phyloP scores from a whole-genome alignment of 2,113 vertebrate species.

The Cranoglanis bouderius region DNA sequence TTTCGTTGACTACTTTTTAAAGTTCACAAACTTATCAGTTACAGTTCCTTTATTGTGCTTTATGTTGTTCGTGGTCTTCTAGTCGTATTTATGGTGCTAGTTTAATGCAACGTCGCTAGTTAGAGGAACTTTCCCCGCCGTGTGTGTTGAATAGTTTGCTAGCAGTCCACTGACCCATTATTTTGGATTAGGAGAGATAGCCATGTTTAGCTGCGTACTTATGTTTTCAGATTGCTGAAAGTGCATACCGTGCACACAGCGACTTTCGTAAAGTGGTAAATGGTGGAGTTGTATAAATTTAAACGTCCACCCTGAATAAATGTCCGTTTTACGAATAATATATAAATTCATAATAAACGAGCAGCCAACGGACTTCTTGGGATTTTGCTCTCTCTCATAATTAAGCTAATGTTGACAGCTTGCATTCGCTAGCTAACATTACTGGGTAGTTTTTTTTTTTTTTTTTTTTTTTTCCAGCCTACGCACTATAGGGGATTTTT shows the following conservation, averaged over 20 bases:
- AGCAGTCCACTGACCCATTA: not conserved
- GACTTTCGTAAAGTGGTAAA: not conserved
- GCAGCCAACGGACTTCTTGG: too few species aligned
- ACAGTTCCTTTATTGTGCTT: not conserved
- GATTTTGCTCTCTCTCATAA: not conserved
- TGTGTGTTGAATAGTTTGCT: not conserved
- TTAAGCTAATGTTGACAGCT: slow-evolving; percentile 13
- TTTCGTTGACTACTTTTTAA: not conserved
- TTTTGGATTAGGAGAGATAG: not conserved
- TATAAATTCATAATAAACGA: too few species aligned
- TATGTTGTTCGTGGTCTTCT: not conserved
- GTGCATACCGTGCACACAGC: not conserved
- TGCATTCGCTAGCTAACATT: not conserved
- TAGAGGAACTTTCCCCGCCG: slow-evolving; percentile 1
- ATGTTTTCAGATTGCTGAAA: not conserved
- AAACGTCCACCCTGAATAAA: not conserved
- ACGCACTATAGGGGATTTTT: not conserved
- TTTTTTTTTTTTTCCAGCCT: not conserved
- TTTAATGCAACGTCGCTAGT: not conserved
- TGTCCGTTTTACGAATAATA: not conserved
- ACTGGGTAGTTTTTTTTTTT: not conserved
- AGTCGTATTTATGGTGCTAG: not conserved
- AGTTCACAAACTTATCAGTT: not conserved
- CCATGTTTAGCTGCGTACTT: slow-evolving; percentile 19
- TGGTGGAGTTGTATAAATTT: not conserved